phyloP scores from a whole-genome alignment of 2,113 vertebrate genomes.

The Epinephelus lanceolatus region DNA sequence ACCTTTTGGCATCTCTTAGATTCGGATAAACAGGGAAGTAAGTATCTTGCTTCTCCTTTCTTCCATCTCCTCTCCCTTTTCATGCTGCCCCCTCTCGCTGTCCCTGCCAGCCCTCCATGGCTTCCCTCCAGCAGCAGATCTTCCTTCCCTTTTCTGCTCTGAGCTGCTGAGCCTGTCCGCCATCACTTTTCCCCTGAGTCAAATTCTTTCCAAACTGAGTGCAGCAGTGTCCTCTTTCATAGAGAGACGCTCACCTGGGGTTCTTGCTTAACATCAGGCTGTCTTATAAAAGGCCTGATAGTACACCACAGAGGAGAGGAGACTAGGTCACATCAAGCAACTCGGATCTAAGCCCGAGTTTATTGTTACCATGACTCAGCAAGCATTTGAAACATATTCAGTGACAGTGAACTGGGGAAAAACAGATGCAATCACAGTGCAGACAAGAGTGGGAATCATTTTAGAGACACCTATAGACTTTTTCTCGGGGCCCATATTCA shows the following conservation, averaged over 20 bases:
- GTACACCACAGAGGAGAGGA: slow-evolving; percentile 4
- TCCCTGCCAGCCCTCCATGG: slow-evolving; percentile 30
- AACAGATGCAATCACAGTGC: not conserved
- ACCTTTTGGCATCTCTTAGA: slow-evolving; percentile 83
- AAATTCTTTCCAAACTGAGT: not conserved
- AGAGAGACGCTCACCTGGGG: slow-evolving; percentile 36
- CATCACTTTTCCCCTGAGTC: slow-evolving; percentile 28
- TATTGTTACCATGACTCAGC: no score
- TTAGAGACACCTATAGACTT: not conserved
- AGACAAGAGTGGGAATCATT: not conserved
- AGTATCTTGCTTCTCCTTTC: slow-evolving; percentile 83
- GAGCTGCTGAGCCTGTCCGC: slow-evolving; percentile 50
- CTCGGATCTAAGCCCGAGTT: not conserved
- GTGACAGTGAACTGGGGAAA: not conserved
- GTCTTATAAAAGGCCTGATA: slow-evolving; percentile 14
- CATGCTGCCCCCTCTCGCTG: slow-evolving; percentile 31
- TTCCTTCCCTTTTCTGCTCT: slow-evolving; percentile 35
- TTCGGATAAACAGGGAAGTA: slow-evolving; percentile 91
- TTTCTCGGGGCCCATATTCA: slow-evolving; percentile 11
- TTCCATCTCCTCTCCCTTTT: slow-evolving; percentile 44
- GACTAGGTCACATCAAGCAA: not conserved
- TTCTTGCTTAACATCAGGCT: slow-evolving; percentile 11
- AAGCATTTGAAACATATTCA: slow-evolving; percentile 13
- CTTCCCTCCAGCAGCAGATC: slow-evolving; percentile 40
- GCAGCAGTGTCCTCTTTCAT: slow-evolving; percentile 34